phyloP scores from a whole-genome alignment of 2,797 vertebrate species.

The Danio jaintianensis region DNA sequence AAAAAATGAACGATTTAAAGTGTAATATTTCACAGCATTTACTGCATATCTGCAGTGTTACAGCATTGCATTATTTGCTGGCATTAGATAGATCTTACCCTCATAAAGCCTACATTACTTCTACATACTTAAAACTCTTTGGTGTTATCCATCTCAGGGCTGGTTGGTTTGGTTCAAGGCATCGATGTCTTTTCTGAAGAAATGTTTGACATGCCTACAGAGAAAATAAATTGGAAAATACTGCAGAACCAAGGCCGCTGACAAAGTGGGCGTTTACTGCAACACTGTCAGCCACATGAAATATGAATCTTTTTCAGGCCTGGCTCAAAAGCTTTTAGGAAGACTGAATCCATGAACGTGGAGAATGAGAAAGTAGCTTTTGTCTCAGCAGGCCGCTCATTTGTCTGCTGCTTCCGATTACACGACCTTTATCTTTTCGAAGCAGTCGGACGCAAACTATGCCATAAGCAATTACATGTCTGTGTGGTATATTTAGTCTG shows the following conservation, averaged over 20 bases:
- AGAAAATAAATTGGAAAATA: not conserved
- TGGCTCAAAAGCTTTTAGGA: not conserved
- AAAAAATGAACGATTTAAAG: too few species aligned
- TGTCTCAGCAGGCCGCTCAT: not conserved
- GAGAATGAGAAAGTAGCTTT: conserved; percentile 1
- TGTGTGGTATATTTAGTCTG: conserved; percentile 39
- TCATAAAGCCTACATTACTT: too few species aligned
- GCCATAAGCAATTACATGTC: conserved; percentile 3
- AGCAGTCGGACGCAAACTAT: not conserved
- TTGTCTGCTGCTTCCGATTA: conserved; percentile 8
- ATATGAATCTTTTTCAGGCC: not conserved
- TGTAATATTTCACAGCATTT: too few species aligned
- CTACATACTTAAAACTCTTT: too few species aligned
- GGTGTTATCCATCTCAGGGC: not conserved
- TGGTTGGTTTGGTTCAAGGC: not conserved
- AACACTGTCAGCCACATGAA: not conserved
- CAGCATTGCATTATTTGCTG: too few species aligned
- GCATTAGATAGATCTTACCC: too few species aligned
- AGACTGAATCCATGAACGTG: not conserved
- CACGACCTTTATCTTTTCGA: conserved; percentile 30
- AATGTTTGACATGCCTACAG: not conserved
- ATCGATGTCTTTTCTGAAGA: not conserved
- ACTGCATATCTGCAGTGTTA: too few species aligned
- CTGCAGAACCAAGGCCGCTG: not conserved
- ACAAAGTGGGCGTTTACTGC: not conserved